Conservation (phyloP, 2,888 invertebrate species). For the Heliconius aoede region DNA sequence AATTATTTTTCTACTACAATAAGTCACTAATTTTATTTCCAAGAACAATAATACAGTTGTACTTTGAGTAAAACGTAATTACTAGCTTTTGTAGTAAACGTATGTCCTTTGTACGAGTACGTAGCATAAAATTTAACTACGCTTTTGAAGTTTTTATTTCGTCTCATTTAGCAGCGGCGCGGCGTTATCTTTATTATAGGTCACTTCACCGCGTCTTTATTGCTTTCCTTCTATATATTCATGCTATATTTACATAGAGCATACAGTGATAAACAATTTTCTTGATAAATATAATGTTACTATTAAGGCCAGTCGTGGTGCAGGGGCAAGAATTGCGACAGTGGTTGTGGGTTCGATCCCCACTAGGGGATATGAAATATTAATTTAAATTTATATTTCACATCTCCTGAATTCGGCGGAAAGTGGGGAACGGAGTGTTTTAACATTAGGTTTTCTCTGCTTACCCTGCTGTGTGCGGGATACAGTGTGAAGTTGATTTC, state of each 20-base stretch:
- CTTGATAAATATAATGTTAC: background rate
- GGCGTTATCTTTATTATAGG: conserved; percentile 54
- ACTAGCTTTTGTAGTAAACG: conserved; percentile 15
- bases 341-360: too few relatives aligned
- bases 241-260: conserved; percentile 4
- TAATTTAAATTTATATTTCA: too few relatives aligned
- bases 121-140: conserved; percentile 54
- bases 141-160: conserved; percentile 54
- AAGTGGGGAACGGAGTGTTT: too few relatives aligned
- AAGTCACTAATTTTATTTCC: background rate
- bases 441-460: too few relatives aligned
- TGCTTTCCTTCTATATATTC: conserved; percentile 53
- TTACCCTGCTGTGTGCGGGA: too few relatives aligned
- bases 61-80: conserved; percentile 12
- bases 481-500: too few relatives aligned
- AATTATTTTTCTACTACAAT: background rate
- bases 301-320: too few relatives aligned
- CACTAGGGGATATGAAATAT: too few relatives aligned
- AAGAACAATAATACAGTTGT: background rate
- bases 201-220: conserved; percentile 61
- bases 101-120: conserved; percentile 30
- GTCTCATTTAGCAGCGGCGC: conserved; percentile 49
- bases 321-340: too few relatives aligned
- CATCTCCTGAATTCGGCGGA: too few relatives aligned
- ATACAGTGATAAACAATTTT: conserved; percentile 8